These are phyloP conservation scores for Cylloceria caligata DNA, from an alignment of 2,888 invertebrate genomes.

Conservation along the genomic window DNA sequence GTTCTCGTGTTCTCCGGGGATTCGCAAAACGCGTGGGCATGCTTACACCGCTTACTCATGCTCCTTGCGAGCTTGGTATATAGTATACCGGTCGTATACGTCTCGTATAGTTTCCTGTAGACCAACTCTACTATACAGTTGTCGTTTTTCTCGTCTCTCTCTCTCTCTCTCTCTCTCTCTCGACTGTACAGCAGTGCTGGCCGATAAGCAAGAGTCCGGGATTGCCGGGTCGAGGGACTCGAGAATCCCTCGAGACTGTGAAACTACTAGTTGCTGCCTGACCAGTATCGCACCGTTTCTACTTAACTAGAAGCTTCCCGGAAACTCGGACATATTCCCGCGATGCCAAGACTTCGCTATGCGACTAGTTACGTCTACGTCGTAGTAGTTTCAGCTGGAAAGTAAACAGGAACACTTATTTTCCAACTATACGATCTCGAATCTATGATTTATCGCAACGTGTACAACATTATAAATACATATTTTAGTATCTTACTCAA, in stretches of 20 bases:
- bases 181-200: slow-evolving; percentile 7
- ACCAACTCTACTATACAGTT: slow-evolving; percentile 16
- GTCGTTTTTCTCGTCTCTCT: slow-evolving; percentile 30
- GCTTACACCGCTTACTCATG: slow-evolving; percentile 64
- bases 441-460: neutral
- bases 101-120: slow-evolving; percentile 45
- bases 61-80: slow-evolving; percentile 43
- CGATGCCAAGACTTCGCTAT: neutral
- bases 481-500: too few species aligned
- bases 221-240: slow-evolving; percentile 37
- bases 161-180: neutral
- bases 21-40: slow-evolving; percentile 66
- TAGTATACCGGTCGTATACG: slow-evolving; percentile 4
- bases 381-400: neutral
- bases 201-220: slow-evolving; percentile 52
- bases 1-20: slow-evolving; percentile 53
- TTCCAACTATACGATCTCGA: neutral
- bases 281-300: slow-evolving; percentile 41
- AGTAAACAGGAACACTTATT: neutral
- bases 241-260: slow-evolving; percentile 23
- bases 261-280: slow-evolving; percentile 18
- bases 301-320: slow-evolving; percentile 17
- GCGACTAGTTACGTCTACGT: neutral
- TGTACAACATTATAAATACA: neutral
- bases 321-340: neutral